A percentile compares a stretch with the other conserved stretches of the same genome.
These are phyloP conservation scores for Myiagra hebetior DNA, from an alignment of 2,113 vertebrate genomes.

Conservation along the genomic window DNA sequence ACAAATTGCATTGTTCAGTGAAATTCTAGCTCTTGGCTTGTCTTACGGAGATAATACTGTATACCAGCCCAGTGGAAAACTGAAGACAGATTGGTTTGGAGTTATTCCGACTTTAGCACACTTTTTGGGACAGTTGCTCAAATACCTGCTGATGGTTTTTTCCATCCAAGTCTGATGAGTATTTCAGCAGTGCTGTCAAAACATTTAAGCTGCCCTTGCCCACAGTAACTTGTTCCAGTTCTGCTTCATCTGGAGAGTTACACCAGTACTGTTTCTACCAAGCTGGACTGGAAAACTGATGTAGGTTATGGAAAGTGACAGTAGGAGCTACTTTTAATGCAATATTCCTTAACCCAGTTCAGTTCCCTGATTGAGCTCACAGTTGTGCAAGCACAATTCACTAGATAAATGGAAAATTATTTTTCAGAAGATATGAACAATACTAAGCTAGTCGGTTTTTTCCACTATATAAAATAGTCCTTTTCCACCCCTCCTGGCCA, in stretches of 20 bases:
- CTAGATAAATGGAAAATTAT: background rate
- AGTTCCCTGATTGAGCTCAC: background rate
- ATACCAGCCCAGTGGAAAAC: constrained; percentile 6
- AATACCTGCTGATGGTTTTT: constrained; percentile 21
- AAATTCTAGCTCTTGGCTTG: constrained; percentile 18
- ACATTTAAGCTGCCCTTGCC: background rate
- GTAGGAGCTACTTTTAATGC: background rate
- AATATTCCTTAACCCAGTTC: background rate
- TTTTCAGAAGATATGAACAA: background rate
- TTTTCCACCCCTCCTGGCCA: background rate
- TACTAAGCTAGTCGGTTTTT: background rate
- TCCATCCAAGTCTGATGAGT: constrained; percentile 33
- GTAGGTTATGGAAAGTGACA: background rate
- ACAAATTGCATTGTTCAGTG: constrained; percentile 3
- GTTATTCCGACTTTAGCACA: background rate
- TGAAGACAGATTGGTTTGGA: background rate
- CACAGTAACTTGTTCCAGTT: background rate
- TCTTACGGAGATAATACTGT: background rate
- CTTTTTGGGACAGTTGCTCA: constrained; percentile 22
- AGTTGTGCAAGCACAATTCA: background rate
- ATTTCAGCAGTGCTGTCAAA: constrained; percentile 48
- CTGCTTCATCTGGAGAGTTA: background rate
- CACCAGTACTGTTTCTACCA: background rate
- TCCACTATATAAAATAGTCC: background rate
- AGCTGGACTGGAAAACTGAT: background rate